These are phyloP conservation scores for Drosophila ogumai DNA, from an alignment of 1,140 invertebrate genomes.

Conservation along the genomic window DNA sequence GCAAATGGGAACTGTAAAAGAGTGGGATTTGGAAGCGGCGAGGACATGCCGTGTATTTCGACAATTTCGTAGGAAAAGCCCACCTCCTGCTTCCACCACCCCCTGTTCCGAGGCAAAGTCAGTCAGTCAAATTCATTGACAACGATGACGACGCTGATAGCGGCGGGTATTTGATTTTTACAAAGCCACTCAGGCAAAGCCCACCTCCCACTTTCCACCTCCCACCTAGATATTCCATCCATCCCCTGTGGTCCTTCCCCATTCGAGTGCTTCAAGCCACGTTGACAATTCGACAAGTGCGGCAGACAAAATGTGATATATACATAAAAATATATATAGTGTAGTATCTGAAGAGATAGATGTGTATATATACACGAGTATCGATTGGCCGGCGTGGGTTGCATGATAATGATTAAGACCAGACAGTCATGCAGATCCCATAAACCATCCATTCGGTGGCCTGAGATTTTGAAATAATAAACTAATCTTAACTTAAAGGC, in stretches of 20 bases:
- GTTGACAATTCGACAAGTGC: constrained; percentile 83
- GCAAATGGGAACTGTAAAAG: constrained; percentile 2
- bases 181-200: constrained; percentile 10
- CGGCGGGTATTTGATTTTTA: constrained; percentile 65
- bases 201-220: background rate
- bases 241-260: background rate
- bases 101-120: constrained; percentile 31
- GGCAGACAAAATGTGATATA: constrained; percentile 40
- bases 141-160: constrained; percentile 76
- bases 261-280: constrained; percentile 39
- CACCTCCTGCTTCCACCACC: background rate
- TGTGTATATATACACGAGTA: constrained; percentile 24
- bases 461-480: background rate
- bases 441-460: constrained; percentile 47
- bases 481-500: background rate
- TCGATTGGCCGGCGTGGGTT: constrained; percentile 52
- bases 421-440: constrained; percentile 69
- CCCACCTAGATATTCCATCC: background rate
- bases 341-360: constrained; percentile 3
- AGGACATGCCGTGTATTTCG: constrained; percentile 71
- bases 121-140: constrained; percentile 79
- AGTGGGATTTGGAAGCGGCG: background rate
- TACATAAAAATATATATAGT: constrained; percentile 1
- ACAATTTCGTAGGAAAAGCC: constrained; percentile 62
- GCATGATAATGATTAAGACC: constrained; percentile 72